phyloP scores from a whole-genome alignment of 37 sponge, comb jelly and placozoan species.

The Eunapius fragilis region DNA sequence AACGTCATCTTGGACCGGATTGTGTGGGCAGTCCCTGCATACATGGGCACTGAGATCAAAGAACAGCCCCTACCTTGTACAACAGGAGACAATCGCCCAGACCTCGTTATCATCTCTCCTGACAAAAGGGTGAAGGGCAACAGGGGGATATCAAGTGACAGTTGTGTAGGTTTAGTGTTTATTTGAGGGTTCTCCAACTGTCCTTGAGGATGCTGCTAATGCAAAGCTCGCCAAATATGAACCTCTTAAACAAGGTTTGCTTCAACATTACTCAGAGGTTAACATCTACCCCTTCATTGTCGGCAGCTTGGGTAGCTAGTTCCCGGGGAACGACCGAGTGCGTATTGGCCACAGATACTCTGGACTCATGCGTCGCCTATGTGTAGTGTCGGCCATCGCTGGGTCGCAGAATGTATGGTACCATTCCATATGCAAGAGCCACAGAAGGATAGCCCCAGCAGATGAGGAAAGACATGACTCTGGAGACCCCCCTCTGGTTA shows the following conservation, averaged over 20 bases:
- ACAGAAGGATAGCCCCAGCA: too few relatives aligned
- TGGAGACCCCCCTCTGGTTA: too few relatives aligned
- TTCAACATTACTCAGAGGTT: background rate
- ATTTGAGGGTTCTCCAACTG: constrained; percentile 20
- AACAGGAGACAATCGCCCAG: background rate
- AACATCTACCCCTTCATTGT: background rate
- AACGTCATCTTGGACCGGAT: background rate
- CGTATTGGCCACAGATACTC: background rate
- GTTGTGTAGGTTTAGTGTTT: constrained; percentile 20
- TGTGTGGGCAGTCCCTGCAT: background rate
- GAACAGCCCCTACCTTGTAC: background rate
- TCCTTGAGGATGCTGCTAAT: background rate
- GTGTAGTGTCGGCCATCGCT: background rate
- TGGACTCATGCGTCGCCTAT: background rate
- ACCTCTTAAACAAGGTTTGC: background rate
- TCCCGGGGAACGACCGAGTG: background rate
- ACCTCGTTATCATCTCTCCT: background rate
- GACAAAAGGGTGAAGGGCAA: too few relatives aligned
- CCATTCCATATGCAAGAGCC: too few relatives aligned
- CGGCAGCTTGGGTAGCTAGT: background rate
- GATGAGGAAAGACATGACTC: too few relatives aligned
- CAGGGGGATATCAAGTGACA: background rate
- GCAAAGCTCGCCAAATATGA: background rate
- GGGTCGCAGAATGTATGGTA: background rate
- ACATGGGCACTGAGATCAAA: background rate